These are phyloP conservation scores for Brachylomia viminalis DNA, from an alignment of 2,888 invertebrate species.

Conservation along the genomic window DNA sequence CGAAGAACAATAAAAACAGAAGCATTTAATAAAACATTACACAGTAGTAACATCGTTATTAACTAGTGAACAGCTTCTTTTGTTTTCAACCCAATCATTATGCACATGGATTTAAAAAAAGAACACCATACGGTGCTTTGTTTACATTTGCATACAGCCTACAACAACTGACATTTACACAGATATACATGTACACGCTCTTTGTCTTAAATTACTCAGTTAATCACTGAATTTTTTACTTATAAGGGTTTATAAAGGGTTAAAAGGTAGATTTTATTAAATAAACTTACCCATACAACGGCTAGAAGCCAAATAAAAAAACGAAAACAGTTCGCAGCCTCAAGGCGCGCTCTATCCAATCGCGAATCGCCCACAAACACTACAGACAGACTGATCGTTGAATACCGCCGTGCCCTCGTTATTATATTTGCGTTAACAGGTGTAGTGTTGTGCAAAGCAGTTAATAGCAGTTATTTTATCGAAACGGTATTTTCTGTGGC, in stretches of 20 bases:
- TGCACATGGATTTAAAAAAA: conserved; percentile 39
- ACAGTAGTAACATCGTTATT: neutral
- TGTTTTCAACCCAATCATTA: conserved; percentile 2
- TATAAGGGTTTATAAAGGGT: conserved; percentile 16
- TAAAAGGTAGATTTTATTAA: conserved; percentile 54
- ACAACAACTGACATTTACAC: conserved; percentile 47
- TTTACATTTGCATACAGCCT: conserved; percentile 63
- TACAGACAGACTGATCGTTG: conserved; percentile 87
- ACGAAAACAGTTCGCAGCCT: conserved; percentile 86
- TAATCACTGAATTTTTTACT: conserved; percentile 19
- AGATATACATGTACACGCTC: conserved; percentile 56
- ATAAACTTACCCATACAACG: conserved; percentile 90
- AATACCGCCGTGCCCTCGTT: conserved; percentile 76
- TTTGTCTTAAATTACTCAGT: conserved; percentile 50
- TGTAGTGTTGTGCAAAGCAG: conserved; percentile 65
- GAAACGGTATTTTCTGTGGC: conserved; percentile 36
- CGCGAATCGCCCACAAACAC: conserved; percentile 78
- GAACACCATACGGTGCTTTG: conserved; percentile 54
- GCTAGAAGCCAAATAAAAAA: conserved; percentile 91
- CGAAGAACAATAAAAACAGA: neutral
- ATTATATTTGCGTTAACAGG: conserved; percentile 77
- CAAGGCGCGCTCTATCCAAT: conserved; percentile 84
- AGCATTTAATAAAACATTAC: neutral
- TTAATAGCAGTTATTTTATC: conserved; percentile 31
- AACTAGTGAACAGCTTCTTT: neutral